Evolutionary conservation across 2,888 invertebrate genomes (phyloP).

Genomic region (Meandrusa payeni): DNA sequence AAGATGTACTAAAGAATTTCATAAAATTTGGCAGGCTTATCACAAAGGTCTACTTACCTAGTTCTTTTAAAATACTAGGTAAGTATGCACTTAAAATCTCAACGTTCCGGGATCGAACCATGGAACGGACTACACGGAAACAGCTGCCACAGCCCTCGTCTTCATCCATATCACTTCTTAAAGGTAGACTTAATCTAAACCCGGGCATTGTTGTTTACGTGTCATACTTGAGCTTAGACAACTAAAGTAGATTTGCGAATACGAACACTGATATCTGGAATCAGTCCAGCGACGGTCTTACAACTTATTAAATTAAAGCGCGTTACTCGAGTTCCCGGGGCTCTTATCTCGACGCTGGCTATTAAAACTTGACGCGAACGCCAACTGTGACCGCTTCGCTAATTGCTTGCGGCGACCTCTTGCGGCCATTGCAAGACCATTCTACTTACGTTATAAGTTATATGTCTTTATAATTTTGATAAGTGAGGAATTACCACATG

Average conservation of each 20-base stretch:
- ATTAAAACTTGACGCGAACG: conserved; percentile 38
- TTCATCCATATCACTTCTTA: too few species aligned
- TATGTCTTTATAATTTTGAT: background rate
- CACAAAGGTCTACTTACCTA: too few species aligned
- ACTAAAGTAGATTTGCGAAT: background rate
- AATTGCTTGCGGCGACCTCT: conserved; percentile 42
- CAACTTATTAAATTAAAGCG: conserved; percentile 29
- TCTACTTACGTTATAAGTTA: background rate
- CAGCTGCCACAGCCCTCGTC: too few species aligned
- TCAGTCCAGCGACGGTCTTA: conserved; percentile 16
- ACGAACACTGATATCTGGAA: conserved; percentile 11
- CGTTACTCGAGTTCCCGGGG: conserved; percentile 22
- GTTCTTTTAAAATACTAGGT: too few species aligned
- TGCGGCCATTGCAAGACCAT: background rate
- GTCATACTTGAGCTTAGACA: background rate
- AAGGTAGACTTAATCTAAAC: too few species aligned
- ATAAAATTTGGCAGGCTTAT: too few species aligned
- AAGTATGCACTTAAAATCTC: too few species aligned
- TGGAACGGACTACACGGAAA: too few species aligned
- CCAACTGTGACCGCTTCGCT: conserved; percentile 44
- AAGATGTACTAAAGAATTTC: too few species aligned
- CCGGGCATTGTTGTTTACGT: too few species aligned
- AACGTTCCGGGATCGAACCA: too few species aligned
- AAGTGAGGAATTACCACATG: background rate
- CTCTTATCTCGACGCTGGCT: conserved; percentile 25